Conservation (phyloP, 2,113 vertebrate genomes). For the Lucifuga dentata region DNA sequence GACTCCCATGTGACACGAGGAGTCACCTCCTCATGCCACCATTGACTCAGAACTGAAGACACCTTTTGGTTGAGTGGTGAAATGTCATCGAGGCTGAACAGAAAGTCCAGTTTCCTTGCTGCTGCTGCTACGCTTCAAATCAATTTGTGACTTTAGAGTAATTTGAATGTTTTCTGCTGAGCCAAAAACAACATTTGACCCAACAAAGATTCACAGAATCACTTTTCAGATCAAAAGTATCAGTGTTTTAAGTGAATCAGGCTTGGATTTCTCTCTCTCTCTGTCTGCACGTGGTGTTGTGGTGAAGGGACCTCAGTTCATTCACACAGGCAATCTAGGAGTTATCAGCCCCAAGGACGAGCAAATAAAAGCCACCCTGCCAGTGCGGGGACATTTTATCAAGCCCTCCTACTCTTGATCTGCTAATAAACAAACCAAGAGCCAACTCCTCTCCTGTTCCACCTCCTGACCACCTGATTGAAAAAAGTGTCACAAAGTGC, state of each 20-base stretch:
- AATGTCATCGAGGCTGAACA: too few species aligned
- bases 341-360: constrained; percentile 86
- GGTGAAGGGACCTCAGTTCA: constrained; percentile 85
- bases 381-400: constrained; percentile 81
- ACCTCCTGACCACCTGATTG: neutral
- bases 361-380: constrained; percentile 82
- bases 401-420: constrained; percentile 60
- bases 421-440: constrained; percentile 78
- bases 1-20: too few species aligned
- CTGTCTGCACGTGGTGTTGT: constrained; percentile 37
- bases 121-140: too few species aligned
- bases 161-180: too few species aligned
- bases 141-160: too few species aligned
- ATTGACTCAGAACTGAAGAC: too few species aligned
- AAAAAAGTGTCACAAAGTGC: constrained; percentile 20
- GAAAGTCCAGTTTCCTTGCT: too few species aligned
- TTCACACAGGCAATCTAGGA: constrained; percentile 83
- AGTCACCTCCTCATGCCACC: too few species aligned
- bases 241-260: neutral
- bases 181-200: too few species aligned
- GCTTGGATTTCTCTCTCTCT: neutral
- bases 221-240: neutral
- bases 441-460: constrained; percentile 57
- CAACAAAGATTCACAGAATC: constrained; percentile 3
- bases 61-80: too few species aligned